These are phyloP conservation scores for Coregonus ussuriensis DNA, from an alignment of 2,797 vertebrate genomes.

Conservation along the genomic window DNA sequence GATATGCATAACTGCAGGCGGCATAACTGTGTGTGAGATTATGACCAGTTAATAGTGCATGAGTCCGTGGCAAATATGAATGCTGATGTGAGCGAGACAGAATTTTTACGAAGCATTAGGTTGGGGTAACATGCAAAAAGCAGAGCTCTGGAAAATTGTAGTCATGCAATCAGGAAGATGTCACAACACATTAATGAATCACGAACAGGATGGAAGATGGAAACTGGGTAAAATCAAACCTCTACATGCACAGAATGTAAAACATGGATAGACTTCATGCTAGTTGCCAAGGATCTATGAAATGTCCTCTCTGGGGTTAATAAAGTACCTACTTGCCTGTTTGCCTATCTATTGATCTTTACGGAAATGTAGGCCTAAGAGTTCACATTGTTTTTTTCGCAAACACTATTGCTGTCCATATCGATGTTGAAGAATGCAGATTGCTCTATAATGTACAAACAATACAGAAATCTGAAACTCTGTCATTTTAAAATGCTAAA, in stretches of 20 bases:
- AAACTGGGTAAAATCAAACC: not conserved
- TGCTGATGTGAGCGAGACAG: constrained; percentile 11
- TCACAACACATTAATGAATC: not conserved
- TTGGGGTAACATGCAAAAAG: not conserved
- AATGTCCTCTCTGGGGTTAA: too few species aligned
- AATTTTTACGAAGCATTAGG: not conserved
- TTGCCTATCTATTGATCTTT: not conserved
- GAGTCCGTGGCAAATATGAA: constrained; percentile 12
- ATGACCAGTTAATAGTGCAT: constrained; percentile 19
- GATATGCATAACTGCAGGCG: not conserved
- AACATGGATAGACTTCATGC: not conserved
- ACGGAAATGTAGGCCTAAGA: not conserved
- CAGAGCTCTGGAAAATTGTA: not conserved
- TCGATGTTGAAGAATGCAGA: not conserved
- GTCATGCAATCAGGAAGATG: not conserved
- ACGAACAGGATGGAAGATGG: not conserved
- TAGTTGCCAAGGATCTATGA: not conserved
- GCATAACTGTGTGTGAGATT: constrained; percentile 12
- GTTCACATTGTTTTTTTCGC: not conserved
- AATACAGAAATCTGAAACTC: not conserved
- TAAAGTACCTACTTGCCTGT: too few species aligned
- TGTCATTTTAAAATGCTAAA: not conserved
- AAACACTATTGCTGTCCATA: not conserved
- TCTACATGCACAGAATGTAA: not conserved
- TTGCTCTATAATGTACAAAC: not conserved